Conservation (phyloP, 2,797 vertebrate species). For the Microcaecilia unicolor region DNA sequence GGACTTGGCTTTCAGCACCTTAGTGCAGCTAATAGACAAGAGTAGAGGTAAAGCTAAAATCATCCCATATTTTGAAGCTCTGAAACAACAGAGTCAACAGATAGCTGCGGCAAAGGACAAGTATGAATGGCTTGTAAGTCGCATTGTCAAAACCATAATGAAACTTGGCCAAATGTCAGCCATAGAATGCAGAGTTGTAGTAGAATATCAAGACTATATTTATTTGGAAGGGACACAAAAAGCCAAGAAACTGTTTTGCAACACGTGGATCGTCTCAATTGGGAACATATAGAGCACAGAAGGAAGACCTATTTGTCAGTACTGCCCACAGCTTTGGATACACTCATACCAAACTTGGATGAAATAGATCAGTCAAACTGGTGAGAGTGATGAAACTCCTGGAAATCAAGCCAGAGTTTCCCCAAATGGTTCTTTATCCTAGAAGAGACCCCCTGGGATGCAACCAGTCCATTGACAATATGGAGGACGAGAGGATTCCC, state of each 20-base stretch:
- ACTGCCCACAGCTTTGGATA: constrained; percentile 77
- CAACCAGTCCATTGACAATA: constrained; percentile 73
- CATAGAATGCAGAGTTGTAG: constrained; percentile 73
- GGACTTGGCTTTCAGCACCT: constrained; percentile 87
- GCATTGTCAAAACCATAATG: constrained; percentile 86
- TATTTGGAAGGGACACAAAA: constrained; percentile 89
- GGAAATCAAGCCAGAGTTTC: constrained; percentile 85
- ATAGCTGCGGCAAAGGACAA: constrained; percentile 91
- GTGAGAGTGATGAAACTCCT: constrained; percentile 76
- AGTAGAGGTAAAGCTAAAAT: constrained; percentile 90
- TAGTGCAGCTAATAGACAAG: constrained; percentile 87
- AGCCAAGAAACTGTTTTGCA: constrained; percentile 91
- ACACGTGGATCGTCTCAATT: constrained; percentile 86
- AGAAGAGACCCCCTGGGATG: constrained; percentile 92
- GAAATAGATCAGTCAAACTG: constrained; percentile 87
- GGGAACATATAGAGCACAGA: constrained; percentile 85
- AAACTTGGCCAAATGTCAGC: constrained; percentile 68
- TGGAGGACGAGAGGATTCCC: constrained; percentile 81
- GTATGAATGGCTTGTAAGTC: constrained; percentile 87
- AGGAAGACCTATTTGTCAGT: constrained; percentile 69
- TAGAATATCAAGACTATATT: constrained; percentile 87
- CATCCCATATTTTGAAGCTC: constrained; percentile 89
- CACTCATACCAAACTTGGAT: constrained; percentile 75
- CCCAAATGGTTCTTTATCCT: constrained; percentile 84
- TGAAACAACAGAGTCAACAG: constrained; percentile 96